A percentile compares a stretch with the other conserved stretches of the same genome.
These are phyloP conservation scores for Phthorimaea operculella DNA, from an alignment of 1,140 invertebrate species.

Conservation along the genomic window DNA sequence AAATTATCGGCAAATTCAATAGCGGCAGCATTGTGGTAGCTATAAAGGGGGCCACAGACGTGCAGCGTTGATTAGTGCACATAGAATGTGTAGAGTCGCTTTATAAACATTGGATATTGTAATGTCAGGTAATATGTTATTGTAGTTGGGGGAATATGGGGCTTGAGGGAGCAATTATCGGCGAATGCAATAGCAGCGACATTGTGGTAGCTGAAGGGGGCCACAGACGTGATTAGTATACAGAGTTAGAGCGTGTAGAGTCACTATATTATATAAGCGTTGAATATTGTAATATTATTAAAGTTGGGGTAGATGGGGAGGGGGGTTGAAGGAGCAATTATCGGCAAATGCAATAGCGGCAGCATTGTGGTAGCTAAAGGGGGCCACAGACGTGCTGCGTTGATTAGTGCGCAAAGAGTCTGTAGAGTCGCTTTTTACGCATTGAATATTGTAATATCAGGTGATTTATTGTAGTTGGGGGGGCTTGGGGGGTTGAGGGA, in stretches of 20 bases:
- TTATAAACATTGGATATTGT: neutral
- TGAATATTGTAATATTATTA: too few relatives aligned
- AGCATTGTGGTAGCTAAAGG: slow-evolving; percentile 53
- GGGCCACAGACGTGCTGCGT: slow-evolving; percentile 40
- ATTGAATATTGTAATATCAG: too few relatives aligned
- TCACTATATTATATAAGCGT: too few relatives aligned
- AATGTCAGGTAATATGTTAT: too few relatives aligned
- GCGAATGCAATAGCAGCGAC: too few relatives aligned
- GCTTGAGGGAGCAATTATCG: too few relatives aligned
- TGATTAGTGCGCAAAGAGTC: slow-evolving; percentile 46
- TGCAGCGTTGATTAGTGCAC: slow-evolving; percentile 54
- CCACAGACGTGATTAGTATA: too few relatives aligned
- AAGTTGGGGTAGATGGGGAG: neutral
- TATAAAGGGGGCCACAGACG: slow-evolving; percentile 34
- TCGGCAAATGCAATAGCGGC: slow-evolving; percentile 60
- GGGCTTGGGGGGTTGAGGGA: too few relatives aligned
- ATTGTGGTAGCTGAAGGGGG: too few relatives aligned
- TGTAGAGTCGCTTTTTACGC: slow-evolving; percentile 20
- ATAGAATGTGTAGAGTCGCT: slow-evolving; percentile 23
- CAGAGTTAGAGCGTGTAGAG: too few relatives aligned
- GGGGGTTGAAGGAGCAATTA: slow-evolving; percentile 45
- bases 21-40: slow-evolving; percentile 61
- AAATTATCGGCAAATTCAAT: slow-evolving; percentile 65
- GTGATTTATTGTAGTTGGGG: too few relatives aligned
- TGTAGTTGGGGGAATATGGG: too few relatives aligned